phyloP scores from a whole-genome alignment of 2,113 vertebrate genomes.

The Dasyprocta punctata region DNA sequence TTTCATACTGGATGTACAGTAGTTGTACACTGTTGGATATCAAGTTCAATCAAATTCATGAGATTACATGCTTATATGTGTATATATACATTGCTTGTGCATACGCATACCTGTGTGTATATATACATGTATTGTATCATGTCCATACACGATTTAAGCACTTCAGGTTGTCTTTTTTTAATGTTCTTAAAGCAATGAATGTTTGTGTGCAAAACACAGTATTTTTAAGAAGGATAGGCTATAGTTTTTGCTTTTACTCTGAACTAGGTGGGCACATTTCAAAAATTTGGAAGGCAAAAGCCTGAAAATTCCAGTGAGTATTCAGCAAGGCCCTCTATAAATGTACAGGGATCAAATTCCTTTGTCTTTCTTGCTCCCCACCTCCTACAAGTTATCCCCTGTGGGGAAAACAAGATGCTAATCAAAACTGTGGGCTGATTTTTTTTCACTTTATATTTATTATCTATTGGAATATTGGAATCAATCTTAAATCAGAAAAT shows the following conservation, averaged over 20 bases:
- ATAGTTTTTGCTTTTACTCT: conserved; percentile 81
- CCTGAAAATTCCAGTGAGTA: conserved; percentile 72
- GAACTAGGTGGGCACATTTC: conserved; percentile 75
- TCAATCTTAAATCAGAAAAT: conserved; percentile 76
- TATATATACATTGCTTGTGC: conserved; percentile 80
- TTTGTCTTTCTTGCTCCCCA: conserved; percentile 42
- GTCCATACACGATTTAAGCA: conserved; percentile 87
- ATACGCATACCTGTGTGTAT: conserved; percentile 78
- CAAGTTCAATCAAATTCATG: conserved; percentile 77
- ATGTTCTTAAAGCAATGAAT: conserved; percentile 87
- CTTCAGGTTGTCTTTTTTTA: conserved; percentile 88
- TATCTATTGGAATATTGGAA: conserved; percentile 71
- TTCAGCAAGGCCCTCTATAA: conserved; percentile 63
- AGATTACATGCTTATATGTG: conserved; percentile 77
- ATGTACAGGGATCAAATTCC: conserved; percentile 75
- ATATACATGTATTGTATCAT: conserved; percentile 78
- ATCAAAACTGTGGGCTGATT: conserved; percentile 43
- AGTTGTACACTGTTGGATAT: conserved; percentile 84
- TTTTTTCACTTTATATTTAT: conserved; percentile 48
- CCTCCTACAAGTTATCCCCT: conserved; percentile 55
- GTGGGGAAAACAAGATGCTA: conserved; percentile 55
- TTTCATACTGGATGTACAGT: conserved; percentile 80
- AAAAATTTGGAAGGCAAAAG: conserved; percentile 71
- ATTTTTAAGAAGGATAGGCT: conserved; percentile 82
- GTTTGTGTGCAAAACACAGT: conserved; percentile 89